Base-by-base conservation (phyloP, 2,888 invertebrate species). In the Rhingia rostrata region DNA sequence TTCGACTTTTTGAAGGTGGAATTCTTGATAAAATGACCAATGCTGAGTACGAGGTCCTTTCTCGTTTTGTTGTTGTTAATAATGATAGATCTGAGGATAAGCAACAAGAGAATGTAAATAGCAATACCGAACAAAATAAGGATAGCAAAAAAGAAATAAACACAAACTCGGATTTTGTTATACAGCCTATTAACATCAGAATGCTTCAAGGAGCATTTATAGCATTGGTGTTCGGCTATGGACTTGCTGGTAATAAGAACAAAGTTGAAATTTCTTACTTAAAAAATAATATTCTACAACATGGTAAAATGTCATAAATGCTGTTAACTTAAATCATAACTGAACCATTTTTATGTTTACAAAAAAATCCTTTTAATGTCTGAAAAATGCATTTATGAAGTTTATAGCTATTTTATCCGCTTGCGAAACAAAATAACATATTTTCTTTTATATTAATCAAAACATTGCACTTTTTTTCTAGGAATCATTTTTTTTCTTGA, bases 141-240 rank as follows among this genome's bases (percentile, higher is more conserved):
- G 74, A 74, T 33, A 61, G 14, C 9, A 82, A 72, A n/a, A 82
- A 79, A n/a, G 39, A 51, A 2, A 61, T 63, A 53, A 79, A 43
- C 14, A 87, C 88, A 73, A 87, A 88, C 12, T 78, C 51, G 4
- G 86, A 86, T 7, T 88, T 88, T 64, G 86, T 89, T 72, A 91
- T 94, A 64, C 93, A 94, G 86, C 95, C 95, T 0, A 93, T 96
- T 10, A 95, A 94, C 61, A 91, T 95, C 72, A 93, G 94, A 88
- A 95, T 95, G 94, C 89, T 96, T 0, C 94, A 95, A 82, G 95
- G 95, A 4, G 94, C 95, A 4, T 96, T 96, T 89, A 95, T 95
- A 89, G 92, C 95, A 45, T 92, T 95, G 6, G 92, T 94, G 6
- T 93, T 95, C 56, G 96, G 95, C 32, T 93, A 94, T 88, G 88